Evolutionary conservation across 2,797 vertebrate genomes (phyloP), one percentile per base, ranked within the genome.

Genomic region (Melanotaenia trifasciata): DNA sequence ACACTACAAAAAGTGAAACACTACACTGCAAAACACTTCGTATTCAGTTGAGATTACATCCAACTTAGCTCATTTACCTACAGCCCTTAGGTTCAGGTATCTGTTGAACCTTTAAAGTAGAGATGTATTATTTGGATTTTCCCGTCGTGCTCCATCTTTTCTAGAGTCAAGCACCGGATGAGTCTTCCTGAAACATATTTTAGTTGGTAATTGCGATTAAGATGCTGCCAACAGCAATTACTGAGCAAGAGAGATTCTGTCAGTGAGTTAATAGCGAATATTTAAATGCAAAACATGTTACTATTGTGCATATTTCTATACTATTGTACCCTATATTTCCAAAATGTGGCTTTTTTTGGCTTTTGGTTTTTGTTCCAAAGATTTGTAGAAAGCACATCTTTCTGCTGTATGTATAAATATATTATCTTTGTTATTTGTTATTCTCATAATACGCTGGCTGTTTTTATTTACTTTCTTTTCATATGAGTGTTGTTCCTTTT

Each of bases 371-470:
- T 85, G 92, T 94, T 95, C 94, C 94, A 95, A 95, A 95, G 94
- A 95, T 93, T 93, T 93, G 89, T 95, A 93, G 93, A 92, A 91
- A 94, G 94, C 93, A 94, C 93, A 94, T 94, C 91, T 91, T 88
- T 91, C 89, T 90, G 89, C 87, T 78, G 76, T 90, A 84, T 90
- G 88, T 93, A 91, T 87, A 91, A 89, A 91, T 91, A 93, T 92
- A 90, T 88, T 90, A 87, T 83, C 85, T 89, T 90, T 88, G 78
- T 92, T 92, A 86, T 86, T 30, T 89, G 80, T 87, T 86, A 90
- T 91, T 43, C 40, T 43, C 88, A 88, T 89, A 76, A 89, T 92
- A 84, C 66, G 85, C 87, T 81, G 86, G 73, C 84, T 92, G 83
- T 90, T 70, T 90, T 90, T 86, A 87, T 90, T 90, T 90, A 81